Evolutionary conservation across 1,140 invertebrate genomes (phyloP).

Genomic region (Dinoponera quadriceps): DNA sequence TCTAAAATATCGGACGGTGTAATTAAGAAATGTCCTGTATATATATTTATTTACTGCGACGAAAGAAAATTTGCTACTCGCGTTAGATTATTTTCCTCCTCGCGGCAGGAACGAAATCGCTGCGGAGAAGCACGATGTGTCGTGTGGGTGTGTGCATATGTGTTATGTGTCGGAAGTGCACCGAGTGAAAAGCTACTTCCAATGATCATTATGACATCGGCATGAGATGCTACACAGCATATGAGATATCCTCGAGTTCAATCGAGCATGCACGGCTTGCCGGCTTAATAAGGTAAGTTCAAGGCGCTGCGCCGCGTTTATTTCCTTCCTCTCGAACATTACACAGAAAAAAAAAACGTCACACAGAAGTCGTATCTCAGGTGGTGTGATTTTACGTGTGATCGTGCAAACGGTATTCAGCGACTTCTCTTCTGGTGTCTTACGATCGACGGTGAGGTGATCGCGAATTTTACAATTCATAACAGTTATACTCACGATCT

Average conservation of each 20-base stretch:
- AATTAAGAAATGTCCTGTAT: no score
- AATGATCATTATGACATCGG: not conserved
- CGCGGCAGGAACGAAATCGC: not conserved
- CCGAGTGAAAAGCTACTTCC: not conserved
- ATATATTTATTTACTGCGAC: no score
- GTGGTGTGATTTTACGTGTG: slow-evolving; percentile 27
- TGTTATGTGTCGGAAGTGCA: not conserved
- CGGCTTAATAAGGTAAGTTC: no score
- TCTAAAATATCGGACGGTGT: no score
- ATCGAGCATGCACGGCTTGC: not conserved
- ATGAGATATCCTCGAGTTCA: not conserved
- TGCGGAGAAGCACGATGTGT: slow-evolving; percentile 24
- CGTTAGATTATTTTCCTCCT: not conserved
- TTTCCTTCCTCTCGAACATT: slow-evolving; percentile 48
- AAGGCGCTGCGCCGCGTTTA: no score
- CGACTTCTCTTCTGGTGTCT: slow-evolving; percentile 16
- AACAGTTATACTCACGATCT: slow-evolving; percentile 92
- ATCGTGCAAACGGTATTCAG: slow-evolving; percentile 58
- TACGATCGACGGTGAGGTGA: slow-evolving; percentile 6
- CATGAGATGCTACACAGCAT: no score
- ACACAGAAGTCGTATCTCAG: not conserved
- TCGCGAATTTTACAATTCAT: slow-evolving; percentile 35
- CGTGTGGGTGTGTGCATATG: no score
- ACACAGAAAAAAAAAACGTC: slow-evolving; percentile 54
- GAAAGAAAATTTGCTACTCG: not conserved